Percentiles rank a stretch among this genome's conserved stretches.
These are phyloP conservation scores for Sphaeramia orbicularis DNA, from an alignment of 2,797 vertebrate species.

Conservation along the genomic window DNA sequence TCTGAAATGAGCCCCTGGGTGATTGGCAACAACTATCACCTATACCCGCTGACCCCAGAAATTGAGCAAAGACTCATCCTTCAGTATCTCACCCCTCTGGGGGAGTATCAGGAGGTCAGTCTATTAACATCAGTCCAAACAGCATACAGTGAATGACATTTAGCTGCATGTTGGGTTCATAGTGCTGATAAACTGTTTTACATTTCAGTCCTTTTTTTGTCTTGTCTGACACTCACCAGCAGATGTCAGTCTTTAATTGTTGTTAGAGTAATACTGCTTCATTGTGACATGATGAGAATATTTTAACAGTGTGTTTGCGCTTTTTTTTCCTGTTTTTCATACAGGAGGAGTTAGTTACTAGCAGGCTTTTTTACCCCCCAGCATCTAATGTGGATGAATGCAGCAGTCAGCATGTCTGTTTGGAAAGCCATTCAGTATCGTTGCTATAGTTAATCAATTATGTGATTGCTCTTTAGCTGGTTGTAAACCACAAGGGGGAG, in stretches of 20 bases:
- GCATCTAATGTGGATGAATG: too few relatives aligned
- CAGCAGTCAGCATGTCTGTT: too few relatives aligned
- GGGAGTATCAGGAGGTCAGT: constrained; percentile 98
- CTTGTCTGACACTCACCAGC: constrained; percentile 55
- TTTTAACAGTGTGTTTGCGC: neutral
- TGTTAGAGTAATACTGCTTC: neutral
- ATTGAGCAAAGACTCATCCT: constrained; percentile 98
- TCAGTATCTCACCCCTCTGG: constrained; percentile 96
- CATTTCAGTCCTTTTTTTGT: constrained; percentile 7
- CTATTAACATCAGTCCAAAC: neutral
- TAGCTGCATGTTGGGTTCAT: constrained; percentile 4
- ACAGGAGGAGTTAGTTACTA: neutral
- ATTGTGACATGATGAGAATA: neutral
- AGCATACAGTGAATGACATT: neutral
- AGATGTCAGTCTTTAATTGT: constrained; percentile 65
- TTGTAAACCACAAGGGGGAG: too few relatives aligned
- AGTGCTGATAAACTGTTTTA: neutral
- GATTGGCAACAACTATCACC: constrained; percentile 97
- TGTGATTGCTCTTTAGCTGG: too few relatives aligned
- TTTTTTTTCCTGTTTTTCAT: constrained; percentile 6
- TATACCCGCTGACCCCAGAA: constrained; percentile 95
- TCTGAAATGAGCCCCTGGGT: constrained; percentile 99
- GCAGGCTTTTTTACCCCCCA: neutral
- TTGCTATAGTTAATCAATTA: too few relatives aligned
- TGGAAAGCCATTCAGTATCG: too few relatives aligned